Evolutionary conservation across 2,797 vertebrate genomes (phyloP), one percentile per base, ranked within the genome.

Genomic region (Rhodeus uyekii): DNA sequence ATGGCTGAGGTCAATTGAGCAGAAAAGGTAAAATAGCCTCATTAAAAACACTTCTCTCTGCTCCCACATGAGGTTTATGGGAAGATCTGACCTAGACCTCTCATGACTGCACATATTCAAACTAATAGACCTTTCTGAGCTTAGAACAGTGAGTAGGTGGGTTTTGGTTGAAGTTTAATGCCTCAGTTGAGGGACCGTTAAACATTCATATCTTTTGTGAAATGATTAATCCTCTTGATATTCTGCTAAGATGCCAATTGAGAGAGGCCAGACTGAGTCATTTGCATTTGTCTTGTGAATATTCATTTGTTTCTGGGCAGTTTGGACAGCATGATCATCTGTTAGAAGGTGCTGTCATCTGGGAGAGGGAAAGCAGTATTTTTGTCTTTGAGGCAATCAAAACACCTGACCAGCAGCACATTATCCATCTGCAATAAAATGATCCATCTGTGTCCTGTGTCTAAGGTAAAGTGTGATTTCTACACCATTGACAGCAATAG

Each of bases 301-400:
- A 90, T 91, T 87, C 87, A 85, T 86, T 78, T 36, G 76, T 88
- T 79, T 55, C 88, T 86, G 88, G 76, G 76, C 69, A 73, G 80
- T 86, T 67, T 84, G 85, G 85, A 89, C 89, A 91, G 88, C 87
- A 86, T 86, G 87, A 88, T 91, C 87, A 88, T 90, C 87, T 89
- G 88, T 87, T 89, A 85, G 88, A 39, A 22, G 18, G 75, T 16
- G 48, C 85, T 89, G 89, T 92, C 91, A 83, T 88, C 79, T 84
- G 89, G 80, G 75, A 27, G 61, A 84, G 55, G 58, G 76, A 68
- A 87, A 83, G 85, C 87, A 78, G 78, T 76, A 78, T 87, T 88
- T 90, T 84, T 73, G 73, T 81, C 65, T 29, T 46, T 76, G 77
- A 89, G 84, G 78, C 46, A 68, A 8, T 84, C 86, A 89, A n/a